Conservation (phyloP, 2,113 vertebrate species). For the Hemibates koningsi region DNA sequence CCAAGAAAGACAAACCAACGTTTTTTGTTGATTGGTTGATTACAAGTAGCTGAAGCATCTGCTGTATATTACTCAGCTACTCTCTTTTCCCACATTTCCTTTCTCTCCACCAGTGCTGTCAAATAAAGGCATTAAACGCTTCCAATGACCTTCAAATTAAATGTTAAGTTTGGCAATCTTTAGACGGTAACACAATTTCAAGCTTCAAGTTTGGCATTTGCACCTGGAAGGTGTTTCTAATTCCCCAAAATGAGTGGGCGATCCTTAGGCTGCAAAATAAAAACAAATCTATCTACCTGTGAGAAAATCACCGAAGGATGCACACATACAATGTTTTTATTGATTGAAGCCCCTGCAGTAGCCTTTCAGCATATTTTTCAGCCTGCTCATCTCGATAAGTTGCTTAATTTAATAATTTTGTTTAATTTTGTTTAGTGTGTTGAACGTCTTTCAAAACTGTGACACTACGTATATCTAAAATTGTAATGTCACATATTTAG, state of each 20-base stretch:
- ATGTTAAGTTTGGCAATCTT: not conserved
- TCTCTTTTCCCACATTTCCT: not conserved
- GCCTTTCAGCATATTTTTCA: not conserved
- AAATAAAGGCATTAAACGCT: not conserved
- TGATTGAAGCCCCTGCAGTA: not conserved
- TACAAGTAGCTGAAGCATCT: not conserved
- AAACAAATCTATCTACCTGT: not conserved
- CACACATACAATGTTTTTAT: not conserved
- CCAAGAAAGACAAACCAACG: rapidly evolving
- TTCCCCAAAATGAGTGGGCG: not conserved
- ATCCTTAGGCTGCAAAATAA: rapidly evolving
- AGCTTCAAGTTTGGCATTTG: not conserved
- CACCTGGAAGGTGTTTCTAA: not conserved
- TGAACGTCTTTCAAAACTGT: not conserved
- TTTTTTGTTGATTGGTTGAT: not conserved
- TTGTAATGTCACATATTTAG: not conserved
- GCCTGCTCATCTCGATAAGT: rapidly evolving
- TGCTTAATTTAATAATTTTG: not conserved
- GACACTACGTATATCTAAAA: not conserved
- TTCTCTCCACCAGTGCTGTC: not conserved
- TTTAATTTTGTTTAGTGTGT: not conserved
- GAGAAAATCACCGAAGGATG: rapidly evolving
- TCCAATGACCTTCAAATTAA: not conserved
- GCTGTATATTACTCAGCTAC: not conserved
- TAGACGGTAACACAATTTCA: not conserved